These are phyloP conservation scores for Nomada ferruginata DNA, from an alignment of 2,888 invertebrate species.

Conservation along the genomic window DNA sequence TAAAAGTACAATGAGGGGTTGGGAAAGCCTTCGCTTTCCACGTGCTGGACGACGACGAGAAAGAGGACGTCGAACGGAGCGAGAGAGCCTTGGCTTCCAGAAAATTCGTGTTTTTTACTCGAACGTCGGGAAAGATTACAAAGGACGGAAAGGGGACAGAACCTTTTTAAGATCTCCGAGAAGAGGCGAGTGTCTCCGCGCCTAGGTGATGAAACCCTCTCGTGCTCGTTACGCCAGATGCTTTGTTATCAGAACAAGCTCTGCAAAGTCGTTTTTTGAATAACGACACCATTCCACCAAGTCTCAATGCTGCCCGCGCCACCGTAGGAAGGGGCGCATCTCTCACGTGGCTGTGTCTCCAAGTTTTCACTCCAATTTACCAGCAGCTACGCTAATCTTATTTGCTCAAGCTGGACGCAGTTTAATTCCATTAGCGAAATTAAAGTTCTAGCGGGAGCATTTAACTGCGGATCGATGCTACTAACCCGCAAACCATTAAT, in stretches of 20 bases:
- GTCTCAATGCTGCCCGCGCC: neutral
- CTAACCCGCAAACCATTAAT: constrained; percentile 48
- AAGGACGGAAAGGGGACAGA: constrained; percentile 48
- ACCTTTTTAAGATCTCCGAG: constrained; percentile 53
- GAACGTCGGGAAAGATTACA: constrained; percentile 57
- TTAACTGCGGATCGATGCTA: constrained; percentile 62
- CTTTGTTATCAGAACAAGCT: constrained; percentile 34
- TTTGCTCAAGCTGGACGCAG: constrained; percentile 47
- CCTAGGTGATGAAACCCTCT: constrained; percentile 48
- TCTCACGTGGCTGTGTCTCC: constrained; percentile 28
- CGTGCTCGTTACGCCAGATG: constrained; percentile 17
- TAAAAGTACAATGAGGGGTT: constrained; percentile 72
- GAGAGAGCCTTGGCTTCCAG: constrained; percentile 37
- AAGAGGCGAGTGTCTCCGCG: constrained; percentile 52
- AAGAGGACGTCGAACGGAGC: constrained; percentile 21
- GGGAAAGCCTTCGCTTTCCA: constrained; percentile 63
- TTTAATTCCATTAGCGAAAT: constrained; percentile 69
- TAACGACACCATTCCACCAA: neutral
- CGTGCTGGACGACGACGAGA: constrained; percentile 41
- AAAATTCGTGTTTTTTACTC: constrained; percentile 67
- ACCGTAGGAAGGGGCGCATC: neutral
- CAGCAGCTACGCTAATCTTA: constrained; percentile 49
- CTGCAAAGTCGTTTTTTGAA: neutral
- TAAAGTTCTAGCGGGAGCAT: constrained; percentile 55
- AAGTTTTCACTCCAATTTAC: constrained; percentile 49